Evolutionary conservation across 2,113 vertebrate genomes (phyloP).

Genomic region (Eurypyga helias): DNA sequence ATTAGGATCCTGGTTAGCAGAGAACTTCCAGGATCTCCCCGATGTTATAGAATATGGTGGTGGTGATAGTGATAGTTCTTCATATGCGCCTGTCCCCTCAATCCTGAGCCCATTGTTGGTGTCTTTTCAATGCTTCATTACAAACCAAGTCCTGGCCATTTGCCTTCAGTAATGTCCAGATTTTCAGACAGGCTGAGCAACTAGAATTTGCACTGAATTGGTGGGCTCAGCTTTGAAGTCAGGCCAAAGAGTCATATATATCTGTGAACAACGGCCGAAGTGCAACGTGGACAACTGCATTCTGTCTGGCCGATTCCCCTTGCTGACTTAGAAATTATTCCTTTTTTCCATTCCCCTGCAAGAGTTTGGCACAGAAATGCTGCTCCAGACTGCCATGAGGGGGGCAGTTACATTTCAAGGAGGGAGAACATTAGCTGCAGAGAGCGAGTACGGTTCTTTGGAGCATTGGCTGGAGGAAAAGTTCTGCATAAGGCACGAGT

Average conservation of each 20-base stretch:
- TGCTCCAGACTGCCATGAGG: not conserved
- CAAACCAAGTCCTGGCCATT: constrained; percentile 36
- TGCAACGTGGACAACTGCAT: not conserved
- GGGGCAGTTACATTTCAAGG: constrained; percentile 28
- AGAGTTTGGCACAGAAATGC: constrained; percentile 2
- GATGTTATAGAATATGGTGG: not conserved
- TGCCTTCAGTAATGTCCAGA: constrained; percentile 48
- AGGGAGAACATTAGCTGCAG: not conserved
- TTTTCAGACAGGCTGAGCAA: constrained; percentile 44
- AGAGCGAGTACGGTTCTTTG: not conserved
- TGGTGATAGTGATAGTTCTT: constrained; percentile 17
- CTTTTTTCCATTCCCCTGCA: constrained; percentile 12
- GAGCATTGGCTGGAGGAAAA: not conserved
- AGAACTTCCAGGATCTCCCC: not conserved
- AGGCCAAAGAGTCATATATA: not conserved
- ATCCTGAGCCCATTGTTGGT: not conserved
- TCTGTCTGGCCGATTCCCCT: not conserved
- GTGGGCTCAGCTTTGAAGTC: constrained; percentile 25
- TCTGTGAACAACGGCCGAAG: not conserved
- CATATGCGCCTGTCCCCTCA: not conserved
- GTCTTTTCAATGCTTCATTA: not conserved
- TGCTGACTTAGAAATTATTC: not conserved
- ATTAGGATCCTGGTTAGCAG: not conserved
- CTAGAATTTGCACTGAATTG: constrained; percentile 18
- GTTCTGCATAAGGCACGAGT: not conserved